These are phyloP conservation scores for Cataglyphis albicans DNA, from an alignment of 2,888 invertebrate genomes.

Conservation along the genomic window DNA sequence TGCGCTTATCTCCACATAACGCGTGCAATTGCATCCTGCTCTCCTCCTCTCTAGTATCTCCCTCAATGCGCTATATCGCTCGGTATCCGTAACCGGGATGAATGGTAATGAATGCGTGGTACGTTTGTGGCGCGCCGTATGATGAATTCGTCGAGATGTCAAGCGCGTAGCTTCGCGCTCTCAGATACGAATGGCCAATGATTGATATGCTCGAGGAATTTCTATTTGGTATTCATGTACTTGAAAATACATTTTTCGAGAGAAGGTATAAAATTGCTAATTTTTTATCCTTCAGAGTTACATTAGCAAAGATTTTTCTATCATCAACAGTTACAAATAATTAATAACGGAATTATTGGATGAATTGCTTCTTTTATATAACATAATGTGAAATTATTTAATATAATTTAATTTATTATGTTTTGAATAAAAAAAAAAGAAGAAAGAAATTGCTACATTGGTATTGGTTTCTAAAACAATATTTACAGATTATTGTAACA, in stretches of 20 bases:
- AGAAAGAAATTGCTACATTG: background rate
- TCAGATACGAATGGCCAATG: background rate
- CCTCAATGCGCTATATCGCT: slow-evolving; percentile 24
- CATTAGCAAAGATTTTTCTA: background rate
- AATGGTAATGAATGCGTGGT: slow-evolving; percentile 56
- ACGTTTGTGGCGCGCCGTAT: slow-evolving; percentile 46
- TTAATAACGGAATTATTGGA: background rate
- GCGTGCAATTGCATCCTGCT: slow-evolving; percentile 44
- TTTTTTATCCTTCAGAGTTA: background rate
- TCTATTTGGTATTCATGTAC: background rate
- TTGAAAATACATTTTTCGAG: background rate
- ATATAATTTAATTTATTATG: background rate
- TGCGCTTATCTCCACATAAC: slow-evolving; percentile 56
- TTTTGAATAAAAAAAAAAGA: background rate
- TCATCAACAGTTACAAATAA: background rate
- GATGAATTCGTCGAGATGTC: slow-evolving; percentile 55
- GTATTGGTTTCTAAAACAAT: background rate
- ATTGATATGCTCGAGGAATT: background rate
- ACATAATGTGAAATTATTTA: background rate
- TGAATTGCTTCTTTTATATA: background rate
- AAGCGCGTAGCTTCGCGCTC: slow-evolving; percentile 25
- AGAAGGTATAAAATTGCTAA: background rate
- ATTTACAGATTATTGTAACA: slow-evolving; percentile 15
- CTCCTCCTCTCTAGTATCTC: slow-evolving; percentile 19
- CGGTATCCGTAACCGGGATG: slow-evolving; percentile 29